These are phyloP conservation scores for Chloroceryle inda DNA, from an alignment of 2,797 vertebrate genomes.

Conservation along the genomic window DNA sequence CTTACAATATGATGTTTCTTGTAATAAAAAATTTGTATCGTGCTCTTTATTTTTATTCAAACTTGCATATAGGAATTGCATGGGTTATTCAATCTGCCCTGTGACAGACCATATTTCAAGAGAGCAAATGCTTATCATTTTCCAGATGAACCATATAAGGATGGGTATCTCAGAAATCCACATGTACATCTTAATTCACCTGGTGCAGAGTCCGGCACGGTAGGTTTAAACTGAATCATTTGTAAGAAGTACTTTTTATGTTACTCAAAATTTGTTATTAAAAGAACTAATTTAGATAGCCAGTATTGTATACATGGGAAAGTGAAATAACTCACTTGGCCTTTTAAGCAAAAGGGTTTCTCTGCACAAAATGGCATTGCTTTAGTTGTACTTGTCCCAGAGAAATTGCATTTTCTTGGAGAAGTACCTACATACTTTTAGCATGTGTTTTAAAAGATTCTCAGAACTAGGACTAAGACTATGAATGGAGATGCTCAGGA, in stretches of 20 bases:
- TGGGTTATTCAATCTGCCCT: conserved; percentile 84
- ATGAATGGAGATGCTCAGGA: background rate
- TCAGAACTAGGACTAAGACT: background rate
- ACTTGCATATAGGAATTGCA: conserved; percentile 87
- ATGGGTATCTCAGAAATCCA: conserved; percentile 92
- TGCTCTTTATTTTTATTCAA: conserved; percentile 24
- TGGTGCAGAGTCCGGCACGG: conserved; percentile 85
- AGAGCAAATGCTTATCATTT: conserved; percentile 92
- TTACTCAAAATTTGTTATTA: background rate
- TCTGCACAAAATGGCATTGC: background rate
- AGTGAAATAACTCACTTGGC: background rate
- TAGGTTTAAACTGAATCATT: conserved; percentile 71
- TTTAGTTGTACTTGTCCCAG: background rate
- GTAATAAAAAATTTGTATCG: background rate
- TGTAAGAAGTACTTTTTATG: background rate
- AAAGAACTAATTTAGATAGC: background rate
- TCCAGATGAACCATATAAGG: conserved; percentile 89
- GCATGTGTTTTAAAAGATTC: background rate
- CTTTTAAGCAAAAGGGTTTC: background rate
- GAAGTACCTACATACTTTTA: background rate
- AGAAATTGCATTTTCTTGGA: background rate
- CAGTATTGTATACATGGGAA: background rate
- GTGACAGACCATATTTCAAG: conserved; percentile 91
- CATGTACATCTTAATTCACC: conserved; percentile 88
- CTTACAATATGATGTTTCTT: background rate